Evolutionary conservation across 2,888 invertebrate genomes (phyloP).

Genomic region (Dichetophora obliterata): DNA sequence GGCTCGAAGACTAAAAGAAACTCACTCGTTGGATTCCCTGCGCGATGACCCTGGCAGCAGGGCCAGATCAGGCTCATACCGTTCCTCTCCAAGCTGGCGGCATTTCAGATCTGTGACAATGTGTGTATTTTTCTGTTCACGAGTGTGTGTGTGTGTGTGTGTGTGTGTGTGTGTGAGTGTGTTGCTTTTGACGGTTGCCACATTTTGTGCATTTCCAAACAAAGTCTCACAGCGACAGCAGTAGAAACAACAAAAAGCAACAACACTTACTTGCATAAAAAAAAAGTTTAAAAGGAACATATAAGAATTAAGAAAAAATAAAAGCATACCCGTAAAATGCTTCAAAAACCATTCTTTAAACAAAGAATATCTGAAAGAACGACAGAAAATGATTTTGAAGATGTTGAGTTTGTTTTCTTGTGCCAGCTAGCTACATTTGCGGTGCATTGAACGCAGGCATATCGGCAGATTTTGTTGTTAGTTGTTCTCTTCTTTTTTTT

Average conservation of each 20-base stretch:
- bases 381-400: too few species aligned
- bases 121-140: background rate
- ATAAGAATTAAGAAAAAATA: background rate
- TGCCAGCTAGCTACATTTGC: too few species aligned
- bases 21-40: conserved; percentile 11
- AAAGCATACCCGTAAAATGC: background rate
- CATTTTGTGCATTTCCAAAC: conserved; percentile 30
- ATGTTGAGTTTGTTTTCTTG: too few species aligned
- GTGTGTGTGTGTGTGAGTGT: background rate
- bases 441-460: too few species aligned
- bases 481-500: too few species aligned
- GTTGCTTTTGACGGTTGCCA: conserved; percentile 20
- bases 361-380: background rate
- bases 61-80: background rate
- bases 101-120: conserved; percentile 3
- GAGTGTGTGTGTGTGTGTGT: background rate
- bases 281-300: too few species aligned
- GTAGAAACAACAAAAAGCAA: background rate
- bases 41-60: background rate
- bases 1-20: background rate
- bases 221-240: background rate
- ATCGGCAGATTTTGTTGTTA: too few species aligned
- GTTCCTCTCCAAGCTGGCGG: conserved; percentile 2
- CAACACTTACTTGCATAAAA: background rate
- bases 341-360: background rate